These are phyloP conservation scores for Planococcus citri DNA, from an alignment of 1,140 invertebrate genomes.

Conservation along the genomic window DNA sequence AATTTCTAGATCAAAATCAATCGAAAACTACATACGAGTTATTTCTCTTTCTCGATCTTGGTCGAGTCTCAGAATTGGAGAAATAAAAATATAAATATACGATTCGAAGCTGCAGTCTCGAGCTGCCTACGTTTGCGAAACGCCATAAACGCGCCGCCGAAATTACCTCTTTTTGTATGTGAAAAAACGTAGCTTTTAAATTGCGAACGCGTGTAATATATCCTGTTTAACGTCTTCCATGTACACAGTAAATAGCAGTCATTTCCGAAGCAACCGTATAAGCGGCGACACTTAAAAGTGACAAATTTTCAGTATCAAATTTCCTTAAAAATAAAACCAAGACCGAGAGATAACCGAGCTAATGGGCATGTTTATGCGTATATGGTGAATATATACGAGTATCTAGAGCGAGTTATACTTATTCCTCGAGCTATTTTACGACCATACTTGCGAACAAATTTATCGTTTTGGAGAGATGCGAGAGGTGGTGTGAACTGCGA, in stretches of 20 bases:
- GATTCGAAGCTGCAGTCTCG: neutral
- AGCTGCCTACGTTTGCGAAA: neutral
- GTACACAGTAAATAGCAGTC: conserved; percentile 5
- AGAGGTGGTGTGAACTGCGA: no score
- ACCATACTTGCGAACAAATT: no score
- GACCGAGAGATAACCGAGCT: neutral
- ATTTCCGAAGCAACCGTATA: neutral
- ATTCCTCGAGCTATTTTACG: no score
- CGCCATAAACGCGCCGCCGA: neutral
- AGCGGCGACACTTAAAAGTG: conserved; percentile 2
- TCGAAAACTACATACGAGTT: no score
- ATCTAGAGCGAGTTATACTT: no score
- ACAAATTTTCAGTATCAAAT: conserved; percentile 3
- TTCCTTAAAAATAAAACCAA: neutral
- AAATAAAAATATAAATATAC: no score
- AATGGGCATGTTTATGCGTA: neutral
- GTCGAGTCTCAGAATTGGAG: no score
- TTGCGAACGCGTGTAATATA: neutral
- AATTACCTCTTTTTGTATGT: neutral
- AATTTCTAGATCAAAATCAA: no score
- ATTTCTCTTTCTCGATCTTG: no score
- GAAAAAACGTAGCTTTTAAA: neutral
- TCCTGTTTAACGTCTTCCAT: neutral
- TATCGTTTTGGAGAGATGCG: no score
- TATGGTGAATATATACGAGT: no score